Conservation (phyloP, 2,888 invertebrate species). For the Xestia xanthographa region DNA sequence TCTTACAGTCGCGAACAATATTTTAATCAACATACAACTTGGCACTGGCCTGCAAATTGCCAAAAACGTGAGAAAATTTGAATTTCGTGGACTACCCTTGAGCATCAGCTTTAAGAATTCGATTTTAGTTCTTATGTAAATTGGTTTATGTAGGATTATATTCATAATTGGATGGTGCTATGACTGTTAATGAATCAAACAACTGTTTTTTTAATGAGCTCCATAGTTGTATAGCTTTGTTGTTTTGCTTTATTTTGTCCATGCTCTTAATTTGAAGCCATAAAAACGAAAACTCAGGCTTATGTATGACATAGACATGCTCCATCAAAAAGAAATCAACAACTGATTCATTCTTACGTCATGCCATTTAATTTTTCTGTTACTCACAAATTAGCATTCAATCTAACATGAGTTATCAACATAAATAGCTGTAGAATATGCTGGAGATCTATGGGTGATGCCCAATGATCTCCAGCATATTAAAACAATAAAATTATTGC, state of each 20-base stretch:
- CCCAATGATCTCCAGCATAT: neutral
- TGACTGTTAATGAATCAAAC: too few relatives aligned
- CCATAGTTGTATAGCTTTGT: neutral
- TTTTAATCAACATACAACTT: too few relatives aligned
- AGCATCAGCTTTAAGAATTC: too few relatives aligned
- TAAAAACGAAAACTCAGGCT: neutral
- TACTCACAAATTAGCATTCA: neutral
- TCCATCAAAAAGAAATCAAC: neutral
- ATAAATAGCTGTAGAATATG: neutral
- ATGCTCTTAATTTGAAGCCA: neutral
- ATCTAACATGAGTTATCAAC: neutral
- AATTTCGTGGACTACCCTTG: too few relatives aligned
- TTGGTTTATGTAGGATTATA: conserved; percentile 2
- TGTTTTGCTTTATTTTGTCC: neutral
- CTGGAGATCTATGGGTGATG: too few relatives aligned
- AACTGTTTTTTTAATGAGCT: neutral
- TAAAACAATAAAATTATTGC: neutral
- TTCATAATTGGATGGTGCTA: neutral
- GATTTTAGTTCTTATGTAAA: neutral
- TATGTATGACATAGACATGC: neutral
- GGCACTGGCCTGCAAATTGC: too few relatives aligned
- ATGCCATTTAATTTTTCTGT: neutral
- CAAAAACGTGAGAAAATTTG: too few relatives aligned
- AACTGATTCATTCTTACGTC: too few relatives aligned
- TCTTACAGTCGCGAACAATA: too few relatives aligned